Base-by-base conservation (phyloP, 2,113 vertebrate species). In the Pangasianodon hypophthalmus region DNA sequence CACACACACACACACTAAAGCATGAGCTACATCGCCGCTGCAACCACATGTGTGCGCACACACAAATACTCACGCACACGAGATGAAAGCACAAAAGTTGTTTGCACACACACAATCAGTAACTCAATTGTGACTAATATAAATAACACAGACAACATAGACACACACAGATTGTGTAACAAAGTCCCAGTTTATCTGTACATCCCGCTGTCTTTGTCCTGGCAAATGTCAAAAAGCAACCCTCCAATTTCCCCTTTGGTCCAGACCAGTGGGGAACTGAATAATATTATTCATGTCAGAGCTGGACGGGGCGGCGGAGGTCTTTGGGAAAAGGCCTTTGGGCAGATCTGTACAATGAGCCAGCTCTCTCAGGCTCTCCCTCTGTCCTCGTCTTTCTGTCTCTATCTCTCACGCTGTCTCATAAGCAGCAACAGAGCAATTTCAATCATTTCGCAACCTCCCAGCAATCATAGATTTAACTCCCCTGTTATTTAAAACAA, bases 401-500 rank as follows among this genome's bases (percentile, higher is more conserved):
- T 48, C 44, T 71, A 46, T 56, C 82, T 84, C 84, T 32, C 88
- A 50, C 50, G 37, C 82, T 88, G 56, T 71, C 79, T 71, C 89
- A 88, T 90, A 88, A 84, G 91, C 87, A 84, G 87, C 73, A 71
- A 64, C 7, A 52, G 84, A 84, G 89, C 85, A 64, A 92, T 90
- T 92, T 92, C 91, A 92, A 92, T 92, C 91, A 92, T 92, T 92
- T 90, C 54, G 54, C 82, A 92, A 92, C 88, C 90, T 90, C 90
- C 87, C 81, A 91, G 91, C 91, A 92, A 90, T 92, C 91, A 92
- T 87, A 90, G 90, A 88, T 90, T 92, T 92, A 92, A 92, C 91
- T 92, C 91, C 91, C 91, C 89, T 90, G 91, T 92, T 92, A 92
- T 92, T 92, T 92, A 90, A 90, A 90, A 92, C 91, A 92, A 92